A percentile compares a stretch with the other conserved stretches of the same genome.
These are phyloP conservation scores for Lasius fuliginosus DNA, from an alignment of 2,888 invertebrate species.

Conservation along the genomic window DNA sequence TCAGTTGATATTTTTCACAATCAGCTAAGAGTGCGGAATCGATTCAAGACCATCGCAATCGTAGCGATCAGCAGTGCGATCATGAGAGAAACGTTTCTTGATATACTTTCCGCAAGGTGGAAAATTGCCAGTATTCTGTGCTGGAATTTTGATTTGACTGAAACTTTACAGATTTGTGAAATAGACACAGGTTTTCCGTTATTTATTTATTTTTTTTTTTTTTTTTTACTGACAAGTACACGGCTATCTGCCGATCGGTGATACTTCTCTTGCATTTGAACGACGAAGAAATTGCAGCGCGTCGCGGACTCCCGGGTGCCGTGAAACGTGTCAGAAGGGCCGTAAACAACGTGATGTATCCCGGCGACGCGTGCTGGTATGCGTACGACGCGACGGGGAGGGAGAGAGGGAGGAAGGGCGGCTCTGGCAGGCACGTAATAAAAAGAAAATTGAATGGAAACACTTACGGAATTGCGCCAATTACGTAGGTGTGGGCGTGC, in stretches of 20 bases:
- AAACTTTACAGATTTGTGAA: neutral
- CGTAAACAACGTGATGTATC: constrained; percentile 51
- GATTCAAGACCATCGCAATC: constrained; percentile 1
- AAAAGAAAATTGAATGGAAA: constrained; percentile 58
- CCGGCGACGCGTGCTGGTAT: constrained; percentile 8
- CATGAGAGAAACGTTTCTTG: neutral
- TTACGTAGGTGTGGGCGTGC: constrained; percentile 49
- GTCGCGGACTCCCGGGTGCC: constrained; percentile 39
- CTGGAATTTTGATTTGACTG: neutral
- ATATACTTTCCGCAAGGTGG: neutral
- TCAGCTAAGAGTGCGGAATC: neutral
- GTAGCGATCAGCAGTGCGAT: neutral
- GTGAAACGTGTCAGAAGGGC: constrained; percentile 41
- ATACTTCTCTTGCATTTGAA: constrained; percentile 11
- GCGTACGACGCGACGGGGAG: constrained; percentile 23
- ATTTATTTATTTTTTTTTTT: too few relatives aligned
- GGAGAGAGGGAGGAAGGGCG: neutral
- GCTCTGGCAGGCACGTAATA: constrained; percentile 46
- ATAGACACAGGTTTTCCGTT: neutral
- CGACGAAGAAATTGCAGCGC: constrained; percentile 63
- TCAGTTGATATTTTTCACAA: constrained; percentile 56
- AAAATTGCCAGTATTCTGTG: neutral
- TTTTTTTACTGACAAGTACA: neutral
- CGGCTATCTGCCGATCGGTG: neutral
- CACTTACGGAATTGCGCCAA: constrained; percentile 57